phyloP scores from a whole-genome alignment of 2,797 vertebrate species.

The Pseudocheirus occidentalis region DNA sequence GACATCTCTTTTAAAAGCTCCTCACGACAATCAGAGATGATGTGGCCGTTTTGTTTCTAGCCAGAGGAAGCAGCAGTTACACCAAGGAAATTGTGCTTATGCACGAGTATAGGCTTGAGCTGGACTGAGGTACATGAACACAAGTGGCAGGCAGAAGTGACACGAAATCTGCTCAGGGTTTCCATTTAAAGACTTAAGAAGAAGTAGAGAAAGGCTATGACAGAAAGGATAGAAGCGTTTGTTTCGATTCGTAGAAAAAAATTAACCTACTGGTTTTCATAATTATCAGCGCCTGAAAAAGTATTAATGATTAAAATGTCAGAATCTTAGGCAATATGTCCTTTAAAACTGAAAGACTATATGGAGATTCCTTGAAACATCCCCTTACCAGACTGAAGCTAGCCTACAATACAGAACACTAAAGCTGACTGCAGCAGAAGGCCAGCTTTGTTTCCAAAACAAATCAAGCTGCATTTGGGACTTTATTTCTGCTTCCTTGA shows the following conservation, averaged over 20 bases:
- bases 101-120: background rate
- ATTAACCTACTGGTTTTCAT: background rate
- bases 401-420: background rate
- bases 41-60: slow-evolving; percentile 75
- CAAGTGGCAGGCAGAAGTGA: slow-evolving; percentile 18
- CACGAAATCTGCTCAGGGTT: background rate
- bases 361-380: background rate
- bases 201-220: background rate
- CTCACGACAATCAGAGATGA: slow-evolving; percentile 72
- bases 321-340: background rate
- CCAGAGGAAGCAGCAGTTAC: slow-evolving; percentile 55
- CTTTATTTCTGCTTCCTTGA: background rate
- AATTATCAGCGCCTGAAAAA: background rate
- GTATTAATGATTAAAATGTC: background rate
- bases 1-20: slow-evolving; percentile 78
- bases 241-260: background rate
- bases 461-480: background rate
- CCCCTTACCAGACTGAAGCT: background rate
- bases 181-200: background rate
- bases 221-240: background rate
- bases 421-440: background rate
- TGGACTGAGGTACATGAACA: background rate
- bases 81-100: slow-evolving; percentile 48
- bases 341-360: slow-evolving; percentile 19
- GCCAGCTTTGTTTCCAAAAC: background rate